Base-by-base conservation (phyloP, 64 coral and sea anemone species). In the Pachyseris speciosa region DNA sequence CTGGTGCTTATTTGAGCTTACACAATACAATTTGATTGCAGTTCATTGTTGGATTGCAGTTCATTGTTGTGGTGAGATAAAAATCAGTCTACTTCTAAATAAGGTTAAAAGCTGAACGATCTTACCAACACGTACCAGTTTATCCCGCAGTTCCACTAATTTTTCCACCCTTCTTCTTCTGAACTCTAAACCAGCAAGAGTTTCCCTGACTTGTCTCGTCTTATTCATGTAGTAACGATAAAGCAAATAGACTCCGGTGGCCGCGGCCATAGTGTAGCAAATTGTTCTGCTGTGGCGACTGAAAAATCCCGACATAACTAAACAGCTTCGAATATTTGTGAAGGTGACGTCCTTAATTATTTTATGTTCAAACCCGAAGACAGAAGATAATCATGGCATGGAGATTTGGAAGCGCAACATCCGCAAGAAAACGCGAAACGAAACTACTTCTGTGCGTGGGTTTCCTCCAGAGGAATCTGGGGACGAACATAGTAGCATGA, bases 151-250 rank as follows among this genome's bases (percentile, higher is more conserved):
- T 52, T 96, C 95, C 25, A 89, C 34, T 1, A 96, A 57, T 78
- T 96, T 96, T 59, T 96, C 74, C 11, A 75, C 72, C 78, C 91
- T 91, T 75, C 67, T 83, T 60, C 81, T 80, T 7, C 91, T 89
- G 3, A 39, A 43, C 27, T 95, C 88, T 5, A 39, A 10, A 9
- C 59, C 29, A 4, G 67, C 53, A 4, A 83, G 28, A 66, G 79
- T 20, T 47, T 57, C 50, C 57, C 47, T 86, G 40, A 31, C 75
- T 30, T n/a, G 41, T 59, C 37, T 70, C 34, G 20, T 92, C 67
- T 74, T 72, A 4, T 71, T 7, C 1, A 39, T 40, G 36, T 50
- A 22, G 64, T 84, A 85, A 3, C 37, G 34, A 58, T 92, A 85
- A 4, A 50, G n/a, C 1, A 84, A 73, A 24, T 84, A 92, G n/a